Conservation (phyloP, 1,140 invertebrate species). For the Pachyrhynchus sulphureomaculatus region DNA sequence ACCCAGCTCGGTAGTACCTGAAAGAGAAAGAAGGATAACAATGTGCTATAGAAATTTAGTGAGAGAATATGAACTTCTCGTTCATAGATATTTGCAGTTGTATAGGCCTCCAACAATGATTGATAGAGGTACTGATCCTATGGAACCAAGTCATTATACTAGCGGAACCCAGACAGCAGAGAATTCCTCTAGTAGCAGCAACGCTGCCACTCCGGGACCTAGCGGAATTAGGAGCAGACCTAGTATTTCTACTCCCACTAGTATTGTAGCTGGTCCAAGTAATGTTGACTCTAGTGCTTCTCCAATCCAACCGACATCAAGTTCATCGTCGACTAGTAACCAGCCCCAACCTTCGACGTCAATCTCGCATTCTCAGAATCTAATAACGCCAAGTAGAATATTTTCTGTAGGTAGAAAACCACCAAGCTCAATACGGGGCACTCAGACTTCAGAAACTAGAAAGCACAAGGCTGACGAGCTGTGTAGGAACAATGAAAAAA, state of each 20-base stretch:
- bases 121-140: slow-evolving; percentile 68
- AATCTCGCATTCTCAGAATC: slow-evolving; percentile 24
- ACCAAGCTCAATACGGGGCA: slow-evolving; percentile 33
- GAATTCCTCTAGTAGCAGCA: slow-evolving; percentile 12
- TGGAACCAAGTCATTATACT: slow-evolving; percentile 53
- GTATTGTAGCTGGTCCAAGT: not conserved
- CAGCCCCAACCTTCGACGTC: slow-evolving; percentile 4
- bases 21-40: slow-evolving; percentile 50
- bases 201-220: slow-evolving; percentile 16
- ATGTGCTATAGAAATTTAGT: slow-evolving; percentile 55
- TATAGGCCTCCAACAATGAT: slow-evolving; percentile 55
- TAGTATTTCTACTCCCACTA: not conserved
- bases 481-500: slow-evolving; percentile 28
- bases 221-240: slow-evolving; percentile 5
- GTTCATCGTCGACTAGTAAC: not conserved
- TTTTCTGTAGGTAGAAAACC: slow-evolving; percentile 37
- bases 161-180: slow-evolving; percentile 40
- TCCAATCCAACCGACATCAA: not conserved
- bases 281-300: not conserved
- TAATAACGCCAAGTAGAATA: slow-evolving; percentile 40
- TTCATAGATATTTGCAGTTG: slow-evolving; percentile 55
- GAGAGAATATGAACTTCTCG: slow-evolving; percentile 55
- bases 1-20: slow-evolving; percentile 41
- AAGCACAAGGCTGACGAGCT: slow-evolving; percentile 35
- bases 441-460: slow-evolving; percentile 35